Evolutionary conservation across 2,888 invertebrate species (phyloP).

Genomic region (Noctua janthe): DNA sequence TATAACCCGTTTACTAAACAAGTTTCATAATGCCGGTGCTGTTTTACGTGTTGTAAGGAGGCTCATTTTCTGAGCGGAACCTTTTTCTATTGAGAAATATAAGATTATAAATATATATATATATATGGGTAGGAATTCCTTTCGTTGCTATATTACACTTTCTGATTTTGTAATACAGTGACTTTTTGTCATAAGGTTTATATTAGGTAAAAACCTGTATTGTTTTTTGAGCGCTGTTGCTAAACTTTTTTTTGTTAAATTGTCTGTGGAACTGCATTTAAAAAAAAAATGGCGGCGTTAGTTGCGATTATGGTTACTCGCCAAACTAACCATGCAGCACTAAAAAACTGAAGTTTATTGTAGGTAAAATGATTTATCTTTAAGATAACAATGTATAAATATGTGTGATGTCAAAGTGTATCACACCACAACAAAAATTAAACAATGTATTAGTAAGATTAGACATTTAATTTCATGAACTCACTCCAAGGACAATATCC

Average conservation of each 20-base stretch:
- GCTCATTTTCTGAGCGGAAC: background rate
- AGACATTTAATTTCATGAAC: slow-evolving; percentile 56
- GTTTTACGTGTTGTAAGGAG: background rate
- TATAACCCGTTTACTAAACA: slow-evolving; percentile 29
- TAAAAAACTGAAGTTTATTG: background rate
- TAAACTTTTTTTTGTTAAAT: background rate
- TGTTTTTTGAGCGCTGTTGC: background rate
- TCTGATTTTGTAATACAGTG: background rate
- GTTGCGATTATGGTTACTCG: background rate
- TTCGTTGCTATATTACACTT: background rate
- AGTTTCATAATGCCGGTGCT: slow-evolving; percentile 8
- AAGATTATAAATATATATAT: no score
- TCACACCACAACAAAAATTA: background rate
- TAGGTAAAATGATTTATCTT: background rate
- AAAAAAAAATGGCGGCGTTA: background rate
- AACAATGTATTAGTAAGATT: slow-evolving; percentile 8
- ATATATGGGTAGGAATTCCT: background rate
- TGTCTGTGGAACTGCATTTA: background rate
- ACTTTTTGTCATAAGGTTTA: background rate
- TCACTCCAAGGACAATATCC: slow-evolving; percentile 79
- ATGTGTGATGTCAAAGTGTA: background rate
- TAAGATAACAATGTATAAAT: background rate
- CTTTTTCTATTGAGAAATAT: no score
- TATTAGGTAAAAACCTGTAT: background rate
- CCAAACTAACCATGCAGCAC: background rate